Conservation (phyloP, 1,140 invertebrate genomes). For the Doryteuthis pealeii region DNA sequence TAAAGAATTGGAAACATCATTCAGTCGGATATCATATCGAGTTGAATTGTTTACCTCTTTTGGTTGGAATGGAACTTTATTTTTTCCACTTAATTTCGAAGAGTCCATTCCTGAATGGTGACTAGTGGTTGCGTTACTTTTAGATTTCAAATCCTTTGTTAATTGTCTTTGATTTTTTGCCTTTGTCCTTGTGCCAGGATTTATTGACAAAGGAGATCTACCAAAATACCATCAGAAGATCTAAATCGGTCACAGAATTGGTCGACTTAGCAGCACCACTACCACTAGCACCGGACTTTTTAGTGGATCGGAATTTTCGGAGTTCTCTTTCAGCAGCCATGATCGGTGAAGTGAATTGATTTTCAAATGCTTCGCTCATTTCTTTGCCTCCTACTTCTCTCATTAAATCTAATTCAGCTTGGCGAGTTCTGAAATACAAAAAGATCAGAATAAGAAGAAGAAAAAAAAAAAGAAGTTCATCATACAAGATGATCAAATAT, state of each 20-base stretch:
- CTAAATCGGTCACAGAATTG: neutral
- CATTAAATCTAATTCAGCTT: neutral
- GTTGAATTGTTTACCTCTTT: conserved; percentile 28
- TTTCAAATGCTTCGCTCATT: neutral
- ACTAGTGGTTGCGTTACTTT: neutral
- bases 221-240: neutral
- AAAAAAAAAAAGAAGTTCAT: too few species aligned
- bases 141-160: neutral
- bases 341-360: conserved; percentile 34
- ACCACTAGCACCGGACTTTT: conserved; percentile 14
- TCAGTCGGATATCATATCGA: conserved; percentile 36
- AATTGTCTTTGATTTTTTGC: neutral
- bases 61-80: conserved; percentile 14
- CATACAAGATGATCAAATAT: too few species aligned
- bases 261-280: too few species aligned
- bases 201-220: neutral
- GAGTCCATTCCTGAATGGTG: neutral
- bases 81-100: conserved; percentile 20
- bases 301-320: conserved; percentile 34
- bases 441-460: too few species aligned
- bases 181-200: neutral
- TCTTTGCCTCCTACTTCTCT: neutral
- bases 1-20: conserved; percentile 19
- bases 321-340: conserved; percentile 49
- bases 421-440: neutral